A percentile compares a stretch with the other conserved stretches of the same genome.
Conservation (phyloP, 2,888 invertebrate genomes). For the Globia sparganii region DNA sequence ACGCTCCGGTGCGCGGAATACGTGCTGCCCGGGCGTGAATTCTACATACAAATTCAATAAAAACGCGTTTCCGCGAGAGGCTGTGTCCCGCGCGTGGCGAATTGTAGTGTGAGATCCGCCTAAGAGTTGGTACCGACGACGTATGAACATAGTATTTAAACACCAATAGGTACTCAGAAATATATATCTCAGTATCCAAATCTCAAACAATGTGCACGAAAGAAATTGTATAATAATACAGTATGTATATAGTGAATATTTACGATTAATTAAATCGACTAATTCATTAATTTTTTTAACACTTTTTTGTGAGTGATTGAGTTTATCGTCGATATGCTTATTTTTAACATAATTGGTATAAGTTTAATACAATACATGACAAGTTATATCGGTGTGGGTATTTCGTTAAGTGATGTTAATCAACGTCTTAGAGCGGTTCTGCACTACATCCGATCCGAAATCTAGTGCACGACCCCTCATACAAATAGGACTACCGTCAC, state of each 20-base stretch:
- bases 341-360: slow-evolving; percentile 17
- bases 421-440: slow-evolving; percentile 43
- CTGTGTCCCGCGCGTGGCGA: not conserved
- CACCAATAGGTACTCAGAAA: slow-evolving; percentile 1
- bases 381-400: slow-evolving; percentile 43
- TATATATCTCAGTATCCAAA: slow-evolving; percentile 18
- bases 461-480: no score
- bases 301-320: not conserved
- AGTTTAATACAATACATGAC: slow-evolving; percentile 13
- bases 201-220: slow-evolving; percentile 42
- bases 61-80: not conserved
- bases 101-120: not conserved
- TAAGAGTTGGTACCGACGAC: slow-evolving; percentile 9
- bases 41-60: not conserved
- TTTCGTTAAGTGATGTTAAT: slow-evolving; percentile 54
- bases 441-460: no score
- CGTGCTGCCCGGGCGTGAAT: not conserved
- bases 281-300: slow-evolving; percentile 3
- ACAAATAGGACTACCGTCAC: no score
- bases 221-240: slow-evolving; percentile 10
- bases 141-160: slow-evolving; percentile 26
- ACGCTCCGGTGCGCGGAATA: not conserved
- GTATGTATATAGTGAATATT: slow-evolving; percentile 8
- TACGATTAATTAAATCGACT: slow-evolving; percentile 4
- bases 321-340: slow-evolving; percentile 27